phyloP scores from a whole-genome alignment of 2,113 vertebrate species.

The Agapornis roseicollis region DNA sequence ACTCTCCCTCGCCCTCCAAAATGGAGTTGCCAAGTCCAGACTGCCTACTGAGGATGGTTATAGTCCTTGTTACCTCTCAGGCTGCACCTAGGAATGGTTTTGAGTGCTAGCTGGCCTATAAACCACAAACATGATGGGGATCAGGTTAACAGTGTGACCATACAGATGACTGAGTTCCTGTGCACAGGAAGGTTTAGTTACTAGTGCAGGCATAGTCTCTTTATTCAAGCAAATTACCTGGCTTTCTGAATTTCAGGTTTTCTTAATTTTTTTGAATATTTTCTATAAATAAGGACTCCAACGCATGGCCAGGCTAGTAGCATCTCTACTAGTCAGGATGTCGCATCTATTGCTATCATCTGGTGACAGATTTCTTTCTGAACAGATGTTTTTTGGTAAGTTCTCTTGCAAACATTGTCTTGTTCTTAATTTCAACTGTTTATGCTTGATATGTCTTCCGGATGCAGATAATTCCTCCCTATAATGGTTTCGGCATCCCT shows the following conservation, averaged over 20 bases:
- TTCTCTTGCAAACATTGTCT: neutral
- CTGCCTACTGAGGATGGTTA: neutral
- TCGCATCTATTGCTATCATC: neutral
- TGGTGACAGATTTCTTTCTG: neutral
- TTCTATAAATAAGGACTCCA: neutral
- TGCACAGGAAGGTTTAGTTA: neutral
- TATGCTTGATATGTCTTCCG: neutral
- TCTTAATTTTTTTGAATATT: neutral
- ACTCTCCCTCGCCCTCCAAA: neutral
- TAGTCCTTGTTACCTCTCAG: neutral
- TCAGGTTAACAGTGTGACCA: neutral
- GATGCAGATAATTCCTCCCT: constrained; percentile 85
- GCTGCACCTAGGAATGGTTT: neutral
- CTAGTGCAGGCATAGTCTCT: neutral
- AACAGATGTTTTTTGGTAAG: neutral
- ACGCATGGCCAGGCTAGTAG: neutral
- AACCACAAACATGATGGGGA: no score
- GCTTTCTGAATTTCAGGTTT: neutral
- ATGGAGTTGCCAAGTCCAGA: neutral
- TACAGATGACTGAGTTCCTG: neutral
- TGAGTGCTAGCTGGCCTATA: neutral
- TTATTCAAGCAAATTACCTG: neutral
- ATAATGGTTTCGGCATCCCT: constrained; percentile 89
- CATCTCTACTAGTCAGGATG: neutral
- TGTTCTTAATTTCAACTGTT: neutral